Evolutionary conservation across 2,113 vertebrate genomes (phyloP).

Genomic region (Perca flavescens): DNA sequence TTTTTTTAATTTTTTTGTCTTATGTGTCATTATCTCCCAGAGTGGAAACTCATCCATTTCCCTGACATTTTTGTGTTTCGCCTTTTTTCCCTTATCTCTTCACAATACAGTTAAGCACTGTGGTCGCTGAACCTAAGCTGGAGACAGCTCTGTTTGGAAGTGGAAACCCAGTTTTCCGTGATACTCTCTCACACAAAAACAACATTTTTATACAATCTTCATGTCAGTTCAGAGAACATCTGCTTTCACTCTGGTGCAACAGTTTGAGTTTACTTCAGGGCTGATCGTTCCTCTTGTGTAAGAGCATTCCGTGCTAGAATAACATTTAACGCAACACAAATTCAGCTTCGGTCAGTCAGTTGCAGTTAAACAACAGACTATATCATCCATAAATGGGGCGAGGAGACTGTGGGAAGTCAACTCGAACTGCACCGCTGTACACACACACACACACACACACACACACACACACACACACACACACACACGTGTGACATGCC

Average conservation of each 20-base stretch:
- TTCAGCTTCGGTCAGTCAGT: neutral
- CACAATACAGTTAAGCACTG: neutral
- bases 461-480: no score
- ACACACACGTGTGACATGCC: no score
- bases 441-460: no score
- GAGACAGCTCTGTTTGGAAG: neutral
- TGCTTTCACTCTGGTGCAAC: constrained; percentile 39
- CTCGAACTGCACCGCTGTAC: no score
- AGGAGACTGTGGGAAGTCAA: no score
- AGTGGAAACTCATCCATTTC: neutral
- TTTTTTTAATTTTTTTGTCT: neutral
- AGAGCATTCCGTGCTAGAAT: neutral
- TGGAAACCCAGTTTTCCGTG: neutral
- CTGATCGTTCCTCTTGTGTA: constrained; percentile 27
- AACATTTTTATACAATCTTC: neutral
- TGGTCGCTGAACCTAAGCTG: neutral
- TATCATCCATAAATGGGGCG: no score
- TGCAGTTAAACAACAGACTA: no score
- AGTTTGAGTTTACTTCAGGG: constrained; percentile 26
- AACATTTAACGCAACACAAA: constrained; percentile 11
- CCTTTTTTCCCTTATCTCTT: neutral
- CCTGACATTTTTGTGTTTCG: neutral
- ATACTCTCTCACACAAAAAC: neutral
- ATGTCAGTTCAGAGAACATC: constrained; percentile 21
- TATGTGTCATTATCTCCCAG: neutral